Percentiles rank a stretch among this genome's conserved stretches.
phyloP scores from a whole-genome alignment of 2,888 invertebrate species.

The Auanema sp. region DNA sequence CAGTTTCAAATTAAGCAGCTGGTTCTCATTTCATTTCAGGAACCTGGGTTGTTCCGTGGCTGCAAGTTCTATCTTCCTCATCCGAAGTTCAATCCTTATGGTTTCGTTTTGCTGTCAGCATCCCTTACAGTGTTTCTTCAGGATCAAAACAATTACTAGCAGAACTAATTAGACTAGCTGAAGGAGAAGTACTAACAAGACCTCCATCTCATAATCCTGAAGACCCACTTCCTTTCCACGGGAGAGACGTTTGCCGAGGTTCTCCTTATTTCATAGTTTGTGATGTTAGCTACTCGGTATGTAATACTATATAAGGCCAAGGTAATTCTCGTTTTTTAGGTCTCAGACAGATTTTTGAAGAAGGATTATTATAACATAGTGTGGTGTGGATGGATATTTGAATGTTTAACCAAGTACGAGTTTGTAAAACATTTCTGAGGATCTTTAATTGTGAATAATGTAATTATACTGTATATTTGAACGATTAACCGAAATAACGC shows the following conservation, averaged over 20 bases:
- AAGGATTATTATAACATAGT: not conserved
- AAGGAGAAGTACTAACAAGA: constrained; percentile 9
- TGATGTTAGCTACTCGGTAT: constrained; percentile 7
- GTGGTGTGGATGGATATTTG: constrained; percentile 12
- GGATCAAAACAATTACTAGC: not conserved
- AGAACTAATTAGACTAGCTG: constrained; percentile 10
- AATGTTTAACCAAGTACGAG: constrained; percentile 6
- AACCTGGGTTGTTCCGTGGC: constrained; percentile 32
- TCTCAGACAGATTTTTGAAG: not conserved
- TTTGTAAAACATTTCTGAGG: constrained; percentile 3
- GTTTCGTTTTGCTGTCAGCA: constrained; percentile 13
- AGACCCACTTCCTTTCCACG: constrained; percentile 14
- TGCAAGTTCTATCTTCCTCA: constrained; percentile 31
- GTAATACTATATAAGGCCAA: not conserved
- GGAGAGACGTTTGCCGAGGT: not conserved
- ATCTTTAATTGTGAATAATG: too few relatives aligned
- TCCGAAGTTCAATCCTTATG: constrained; percentile 22
- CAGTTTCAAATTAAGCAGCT: not conserved
- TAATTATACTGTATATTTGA: too few relatives aligned
- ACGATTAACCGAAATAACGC: too few relatives aligned
- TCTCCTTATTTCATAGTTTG: constrained; percentile 19
- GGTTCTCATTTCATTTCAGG: constrained; percentile 20
- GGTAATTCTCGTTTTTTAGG: not conserved
- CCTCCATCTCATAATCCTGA: constrained; percentile 6
- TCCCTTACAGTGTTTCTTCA: not conserved